phyloP scores from a whole-genome alignment of 2,888 invertebrate genomes.

The Urechis unicinctus region DNA sequence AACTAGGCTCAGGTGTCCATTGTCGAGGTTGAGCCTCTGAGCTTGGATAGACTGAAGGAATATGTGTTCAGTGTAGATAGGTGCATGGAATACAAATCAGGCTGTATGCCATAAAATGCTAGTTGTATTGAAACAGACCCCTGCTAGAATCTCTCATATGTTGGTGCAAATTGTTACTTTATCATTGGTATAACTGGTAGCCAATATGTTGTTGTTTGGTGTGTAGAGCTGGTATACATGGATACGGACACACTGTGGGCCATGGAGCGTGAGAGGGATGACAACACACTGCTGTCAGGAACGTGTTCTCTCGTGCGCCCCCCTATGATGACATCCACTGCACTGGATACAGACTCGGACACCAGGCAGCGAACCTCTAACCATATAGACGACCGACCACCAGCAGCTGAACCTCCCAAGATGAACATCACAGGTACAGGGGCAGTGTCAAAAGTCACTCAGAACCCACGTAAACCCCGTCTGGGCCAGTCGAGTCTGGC shows the following conservation, averaged over 20 bases:
- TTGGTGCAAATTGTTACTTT: no score
- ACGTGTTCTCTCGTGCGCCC: not conserved
- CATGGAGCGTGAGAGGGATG: conserved; percentile 19
- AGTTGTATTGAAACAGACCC: no score
- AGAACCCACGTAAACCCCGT: conserved; percentile 20
- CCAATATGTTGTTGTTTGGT: not conserved
- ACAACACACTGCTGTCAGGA: conserved; percentile 2
- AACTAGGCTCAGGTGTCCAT: no score
- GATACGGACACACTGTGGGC: conserved; percentile 42
- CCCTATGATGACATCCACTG: not conserved
- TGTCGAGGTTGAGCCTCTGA: no score
- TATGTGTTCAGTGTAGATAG: no score
- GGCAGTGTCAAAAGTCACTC: not conserved
- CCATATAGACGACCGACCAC: no score
- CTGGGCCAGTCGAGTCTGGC: conserved; percentile 30
- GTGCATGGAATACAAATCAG: no score
- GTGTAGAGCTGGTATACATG: conserved; percentile 35
- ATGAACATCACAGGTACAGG: not conserved
- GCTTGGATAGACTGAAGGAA: no score
- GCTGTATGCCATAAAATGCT: no score
- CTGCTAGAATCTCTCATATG: no score
- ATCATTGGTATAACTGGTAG: no score
- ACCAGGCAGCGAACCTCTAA: no score
- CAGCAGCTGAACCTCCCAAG: not conserved
- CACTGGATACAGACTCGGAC: not conserved